Base-by-base conservation (phyloP, 2,888 invertebrate species). In the Clostera curtula region DNA sequence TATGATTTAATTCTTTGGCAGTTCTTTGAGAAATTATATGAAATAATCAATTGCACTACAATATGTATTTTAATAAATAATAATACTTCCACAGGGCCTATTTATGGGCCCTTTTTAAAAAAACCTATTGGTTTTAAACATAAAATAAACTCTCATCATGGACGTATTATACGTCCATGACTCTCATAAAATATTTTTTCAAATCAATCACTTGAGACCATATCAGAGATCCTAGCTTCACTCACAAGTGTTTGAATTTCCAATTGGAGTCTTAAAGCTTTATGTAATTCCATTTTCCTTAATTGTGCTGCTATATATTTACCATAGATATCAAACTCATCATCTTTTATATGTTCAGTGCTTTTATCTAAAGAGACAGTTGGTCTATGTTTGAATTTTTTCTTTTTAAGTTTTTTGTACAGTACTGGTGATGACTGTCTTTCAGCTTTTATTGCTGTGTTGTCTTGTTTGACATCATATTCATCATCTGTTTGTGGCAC, bases 261-360 rank as follows among this genome's bases (percentile, higher is more conserved):
- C 10, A 72, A 40, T 32, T 75, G 73, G 4, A 69, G 44, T 17
- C 54, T 51, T 29, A 75, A 33, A 10, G 74, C 73, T 36, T 56
- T 70, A 4, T 62, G 55, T 2, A 68, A 37, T 3, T 61, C 56
- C 60, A 75, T 64, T 36, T 59, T 56, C 20, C 73, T 59, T 18
- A 75, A 30, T 32, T 75, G 75, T 8, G 65, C 49, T 12, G 73
- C 74, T 20, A 75, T 69, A 39, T 59, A 72, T 43, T 70, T 72
- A 2, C 73, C 74, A 49, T 70, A 75, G 12, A 72, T 62, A 47
- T 72, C 74, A 63, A 72, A 75, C 37, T 74, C 74, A 50, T 75
- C 75, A 13, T 74, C 72, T 13, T 41, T 55, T 1, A 16, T 31
- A 34, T 27, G 34, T 14, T 52, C 59, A 7, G 32, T 29, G 24